Evolutionary conservation across 1,140 invertebrate genomes (phyloP), one percentile per base, ranked within the genome.

Genomic region (Heterodera schachtii): DNA sequence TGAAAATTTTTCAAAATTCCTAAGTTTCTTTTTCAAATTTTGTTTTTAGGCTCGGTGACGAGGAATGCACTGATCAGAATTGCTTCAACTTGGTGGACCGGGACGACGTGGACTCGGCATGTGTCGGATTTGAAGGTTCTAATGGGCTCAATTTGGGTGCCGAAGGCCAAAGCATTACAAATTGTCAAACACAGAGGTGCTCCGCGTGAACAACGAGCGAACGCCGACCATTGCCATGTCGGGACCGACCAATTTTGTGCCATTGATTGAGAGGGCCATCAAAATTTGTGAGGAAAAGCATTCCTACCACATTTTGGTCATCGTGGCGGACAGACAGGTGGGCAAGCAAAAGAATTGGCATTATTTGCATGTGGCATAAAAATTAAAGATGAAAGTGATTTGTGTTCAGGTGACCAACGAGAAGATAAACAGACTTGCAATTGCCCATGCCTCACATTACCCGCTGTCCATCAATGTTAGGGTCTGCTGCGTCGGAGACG

Each of bases 401-500:
- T 31, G 31, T 78, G 69, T 60, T 78, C 41, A 92, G 80, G 91
- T 92, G 6, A 91, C 90, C 6, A 91, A 92, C 69, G 91, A 92
- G 80, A 83, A 87, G 66, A 86, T 87, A 66, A 92, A 91, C 66
- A 90, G 90, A 21, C 87, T 91, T 19, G 92, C 92, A 2, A 92
- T 93, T 44, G 91, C 92, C 5, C 89, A 91, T 16, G 92, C 92
- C n/a, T 92, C 92, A 2, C 85, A 90, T n/a, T 90, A 91, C 80
- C 91, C 92, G 16, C 87, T 93, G 9, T 92, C 91, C 82, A 92
- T 93, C 31, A 31, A 64, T 6, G 43, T 75, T 73, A 89, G 88
- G 73, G 91, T 93, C 21, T 92, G 92, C 21, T 92, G 92, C 41
- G 92, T 92, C 19, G 92, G 92, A 0, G 92, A 93, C 85, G 92